Evolutionary conservation across 2,888 invertebrate species (phyloP), one percentile per base, ranked within the genome.

Genomic region (Pollenia griseotomentosa): DNA sequence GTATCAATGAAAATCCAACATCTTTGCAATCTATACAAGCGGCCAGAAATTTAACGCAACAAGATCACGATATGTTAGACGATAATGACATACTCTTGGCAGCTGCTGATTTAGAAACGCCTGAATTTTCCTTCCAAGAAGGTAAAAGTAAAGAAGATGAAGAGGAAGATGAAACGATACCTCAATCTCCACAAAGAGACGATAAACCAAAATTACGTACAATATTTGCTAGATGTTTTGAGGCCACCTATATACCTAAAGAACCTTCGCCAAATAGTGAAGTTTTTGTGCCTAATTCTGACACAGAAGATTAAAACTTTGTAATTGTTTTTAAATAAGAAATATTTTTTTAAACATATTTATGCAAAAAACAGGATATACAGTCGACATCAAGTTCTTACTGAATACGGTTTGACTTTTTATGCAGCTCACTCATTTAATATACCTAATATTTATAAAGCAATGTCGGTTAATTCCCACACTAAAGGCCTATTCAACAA

Each of bases 161-260:
- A 19, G 84, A 83, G 2, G 86, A 87, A 12, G 85, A 83, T 88
- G 88, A 91, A 80, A 83, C 87, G 46, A 91, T 93, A 82, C 91
- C 92, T 4, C 92, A 94, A 77, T 94, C 94, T 4, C 93, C 94
- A 0, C 89, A 88, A 79, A 91, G 79, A 90, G 91, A 90, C 91
- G 88, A 87, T 93, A 93, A 73, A 33, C 79, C 90, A 89, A 94
- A 89, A 93, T 93, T 92, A 68, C 90, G 95, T 90, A 94, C 95
- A 1, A 95, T 97, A 78, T 97, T 97, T 90, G 95, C 95, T 86
- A 95, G 96, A 85, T 97, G 97, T 92, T 96, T 96, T 92, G 96
- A 97, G 92, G 94, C 95, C 63, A 96, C 97, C n/a, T 96, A 95
- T 90, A 95, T 96, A 89, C 95, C 95, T 10, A 94, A 94, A 88